A percentile compares a stretch with the other conserved stretches of the same genome.
These are phyloP conservation scores for Buphagus erythrorhynchus DNA, from an alignment of 2,797 vertebrate species.

Conservation along the genomic window DNA sequence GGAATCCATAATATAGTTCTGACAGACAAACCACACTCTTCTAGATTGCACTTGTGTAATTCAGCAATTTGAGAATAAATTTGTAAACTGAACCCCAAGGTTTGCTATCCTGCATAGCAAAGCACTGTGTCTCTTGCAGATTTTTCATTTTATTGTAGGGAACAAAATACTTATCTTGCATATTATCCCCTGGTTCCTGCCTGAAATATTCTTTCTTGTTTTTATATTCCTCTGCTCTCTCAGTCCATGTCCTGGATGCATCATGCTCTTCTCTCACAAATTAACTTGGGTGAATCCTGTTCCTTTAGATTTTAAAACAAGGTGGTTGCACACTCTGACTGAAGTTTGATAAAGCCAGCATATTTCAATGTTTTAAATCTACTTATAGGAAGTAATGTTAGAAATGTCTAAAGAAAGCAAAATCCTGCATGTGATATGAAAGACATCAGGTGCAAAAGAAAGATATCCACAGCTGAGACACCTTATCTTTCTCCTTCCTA, in stretches of 20 bases:
- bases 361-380: neutral
- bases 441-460: neutral
- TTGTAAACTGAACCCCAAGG: neutral
- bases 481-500: neutral
- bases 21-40: neutral
- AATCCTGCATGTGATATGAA: neutral
- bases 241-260: neutral
- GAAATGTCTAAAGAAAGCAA: neutral
- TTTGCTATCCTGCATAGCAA: neutral
- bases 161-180: neutral
- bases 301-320: neutral
- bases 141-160: neutral
- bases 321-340: neutral
- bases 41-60: neutral
- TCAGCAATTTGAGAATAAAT: neutral
- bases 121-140: neutral
- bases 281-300: neutral
- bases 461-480: neutral
- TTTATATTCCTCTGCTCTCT: neutral
- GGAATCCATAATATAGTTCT: neutral
- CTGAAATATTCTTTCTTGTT: neutral
- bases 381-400: neutral
- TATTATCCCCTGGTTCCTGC: neutral
- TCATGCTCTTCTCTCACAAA: neutral
- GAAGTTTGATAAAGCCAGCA: neutral